Evolutionary conservation across 1,140 invertebrate genomes (phyloP), one percentile per base, ranked within the genome.

Genomic region (Drosophila lacteicornis): DNA sequence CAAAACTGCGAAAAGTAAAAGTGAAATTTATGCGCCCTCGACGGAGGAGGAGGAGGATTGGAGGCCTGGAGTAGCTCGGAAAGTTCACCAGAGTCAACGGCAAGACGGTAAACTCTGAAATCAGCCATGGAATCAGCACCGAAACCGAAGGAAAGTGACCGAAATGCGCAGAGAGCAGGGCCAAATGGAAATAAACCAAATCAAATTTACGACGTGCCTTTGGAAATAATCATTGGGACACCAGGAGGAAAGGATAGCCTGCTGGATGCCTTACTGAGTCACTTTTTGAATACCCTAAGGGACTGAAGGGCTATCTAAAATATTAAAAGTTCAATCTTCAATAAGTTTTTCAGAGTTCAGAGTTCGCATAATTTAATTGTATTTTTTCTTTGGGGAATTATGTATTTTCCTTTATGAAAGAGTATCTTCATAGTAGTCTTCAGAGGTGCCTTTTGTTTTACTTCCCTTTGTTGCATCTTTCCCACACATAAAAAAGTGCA

Each of bases 171-270:
- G 49, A 50, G 55, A 68, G 62, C 51, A 67, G 58, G 63, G 40
- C 80, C 80, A 83, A 83, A 71, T 84, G 81, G 75, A 84, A 83
- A 83, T 84, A 83, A 83, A 83, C 76, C 81, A 84, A 83, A 83
- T 83, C 81, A 80, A 80, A 84, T 84, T 84, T 84, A 84, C 81
- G 71, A 83, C 81, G 81, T 83, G 80, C 81, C 76, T 76, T 62
- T 56, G 65, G 46, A 43, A 81, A 77, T 63, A 56, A 40, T 56
- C 53, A 38, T 13, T 5, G 12, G 15, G 60, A 30, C 17, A 30
- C 33, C 55, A 22, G 55, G 42, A 27, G 27, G 12, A n/a, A 33
- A 42, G 36, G 53, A n/a, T 40, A 25, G 36, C 5, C 19, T 15
- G 12, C n/a, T 51, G 50, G 30, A 53, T 36, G 50, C 50, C n/a